Evolutionary conservation across 2,797 vertebrate genomes (phyloP).

Genomic region (Eleutherodactylus coqui): DNA sequence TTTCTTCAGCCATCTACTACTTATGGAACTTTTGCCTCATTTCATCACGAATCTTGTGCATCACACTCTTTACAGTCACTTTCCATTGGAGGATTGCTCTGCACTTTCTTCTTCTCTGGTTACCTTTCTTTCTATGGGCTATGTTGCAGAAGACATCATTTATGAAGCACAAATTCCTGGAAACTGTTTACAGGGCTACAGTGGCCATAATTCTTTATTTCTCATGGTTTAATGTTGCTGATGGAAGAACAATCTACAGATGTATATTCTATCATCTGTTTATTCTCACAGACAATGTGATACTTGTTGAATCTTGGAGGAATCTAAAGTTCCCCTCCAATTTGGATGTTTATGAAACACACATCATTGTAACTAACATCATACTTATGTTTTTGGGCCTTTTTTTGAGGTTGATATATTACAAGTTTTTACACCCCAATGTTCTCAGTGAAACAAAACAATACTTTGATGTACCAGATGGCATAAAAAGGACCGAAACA

Average conservation of each 20-base stretch:
- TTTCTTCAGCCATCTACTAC: conserved; percentile 84
- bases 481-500: neutral
- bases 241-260: conserved; percentile 80
- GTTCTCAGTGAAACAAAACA: neutral
- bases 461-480: conserved; percentile 65
- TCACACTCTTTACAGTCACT: conserved; percentile 85
- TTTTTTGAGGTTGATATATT: conserved; percentile 82
- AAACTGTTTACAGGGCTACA: conserved; percentile 87
- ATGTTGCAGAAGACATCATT: conserved; percentile 84
- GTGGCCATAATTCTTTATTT: conserved; percentile 93
- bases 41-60: conserved; percentile 79
- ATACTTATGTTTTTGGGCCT: conserved; percentile 79
- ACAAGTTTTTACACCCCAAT: conserved; percentile 86
- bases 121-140: conserved; percentile 83
- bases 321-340: conserved; percentile 66
- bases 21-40: conserved; percentile 93
- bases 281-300: conserved; percentile 77
- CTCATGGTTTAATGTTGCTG: conserved; percentile 93
- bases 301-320: conserved; percentile 82
- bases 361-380: conserved; percentile 56
- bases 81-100: conserved; percentile 73
- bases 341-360: conserved; percentile 64
- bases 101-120: conserved; percentile 85
- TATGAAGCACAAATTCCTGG: conserved; percentile 81
- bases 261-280: conserved; percentile 87